A percentile compares a stretch with the other conserved stretches of the same genome.
Evolutionary conservation across 2,888 invertebrate genomes (phyloP).

Genomic region (Luperina nickerlii): DNA sequence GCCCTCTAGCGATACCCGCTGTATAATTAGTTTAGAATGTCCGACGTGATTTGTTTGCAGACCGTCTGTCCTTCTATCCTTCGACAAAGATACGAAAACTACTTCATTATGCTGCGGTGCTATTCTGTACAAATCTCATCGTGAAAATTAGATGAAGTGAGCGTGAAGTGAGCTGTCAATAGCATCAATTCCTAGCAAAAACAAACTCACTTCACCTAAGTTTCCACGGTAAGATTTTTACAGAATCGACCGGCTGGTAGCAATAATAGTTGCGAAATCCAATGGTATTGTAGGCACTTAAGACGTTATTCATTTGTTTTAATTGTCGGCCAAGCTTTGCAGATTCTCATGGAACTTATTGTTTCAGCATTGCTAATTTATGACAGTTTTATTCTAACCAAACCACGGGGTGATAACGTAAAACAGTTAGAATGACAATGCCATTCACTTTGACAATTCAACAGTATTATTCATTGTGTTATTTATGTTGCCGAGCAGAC

Average conservation of each 20-base stretch:
- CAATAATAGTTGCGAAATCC: background rate
- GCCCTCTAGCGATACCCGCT: slow-evolving; percentile 56
- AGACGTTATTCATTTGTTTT: background rate
- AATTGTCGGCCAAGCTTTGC: rapidly evolving
- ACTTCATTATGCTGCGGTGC: background rate
- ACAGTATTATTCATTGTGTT: no score
- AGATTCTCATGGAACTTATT: background rate
- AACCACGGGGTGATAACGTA: no score
- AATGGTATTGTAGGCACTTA: background rate
- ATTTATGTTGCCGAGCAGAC: no score
- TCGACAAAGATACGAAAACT: slow-evolving; percentile 1
- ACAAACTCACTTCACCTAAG: no score
- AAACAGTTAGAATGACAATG: background rate
- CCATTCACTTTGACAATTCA: no score
- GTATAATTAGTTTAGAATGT: slow-evolving; percentile 67
- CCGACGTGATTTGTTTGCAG: slow-evolving; percentile 65
- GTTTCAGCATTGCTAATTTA: background rate
- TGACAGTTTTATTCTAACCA: background rate
- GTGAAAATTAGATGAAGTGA: no score
- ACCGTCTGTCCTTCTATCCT: slow-evolving; percentile 10
- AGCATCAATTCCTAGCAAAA: no score
- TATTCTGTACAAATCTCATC: no score
- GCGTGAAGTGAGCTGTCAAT: no score
- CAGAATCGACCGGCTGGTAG: background rate
- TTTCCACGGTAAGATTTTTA: no score